phyloP scores from a whole-genome alignment of 2,888 invertebrate species.

The Dyspetes luteomarginatus region DNA sequence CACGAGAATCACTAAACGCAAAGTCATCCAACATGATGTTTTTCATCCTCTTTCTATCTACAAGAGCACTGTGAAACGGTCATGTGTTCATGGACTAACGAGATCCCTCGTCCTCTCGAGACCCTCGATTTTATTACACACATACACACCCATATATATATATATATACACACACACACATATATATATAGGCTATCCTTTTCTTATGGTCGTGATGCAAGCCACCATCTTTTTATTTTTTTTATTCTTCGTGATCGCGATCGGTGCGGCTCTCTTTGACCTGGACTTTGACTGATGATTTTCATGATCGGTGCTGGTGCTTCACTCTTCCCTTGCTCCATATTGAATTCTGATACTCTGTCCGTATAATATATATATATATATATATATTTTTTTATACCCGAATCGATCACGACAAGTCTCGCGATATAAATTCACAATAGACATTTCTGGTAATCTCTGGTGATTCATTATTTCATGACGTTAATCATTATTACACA shows the following conservation, averaged over 20 bases:
- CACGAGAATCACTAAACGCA: slow-evolving; percentile 43
- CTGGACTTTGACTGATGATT: slow-evolving; percentile 70
- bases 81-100: slow-evolving; percentile 44
- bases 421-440: neutral
- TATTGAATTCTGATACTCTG: neutral
- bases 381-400: slow-evolving; percentile 38
- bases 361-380: slow-evolving; percentile 34
- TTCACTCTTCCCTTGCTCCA: slow-evolving; percentile 13
- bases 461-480: slow-evolving; percentile 1
- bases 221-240: slow-evolving; percentile 31
- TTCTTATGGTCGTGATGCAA: slow-evolving; percentile 56
- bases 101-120: slow-evolving; percentile 27
- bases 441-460: neutral
- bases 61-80: slow-evolving; percentile 15
- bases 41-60: slow-evolving; percentile 18
- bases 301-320: slow-evolving; percentile 52
- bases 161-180: no score
- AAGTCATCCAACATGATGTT: slow-evolving; percentile 42
- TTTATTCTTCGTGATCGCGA: slow-evolving; percentile 45
- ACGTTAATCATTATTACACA: neutral
- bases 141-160: neutral
- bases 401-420: slow-evolving; percentile 49
- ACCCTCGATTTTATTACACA: slow-evolving; percentile 21
- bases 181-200: neutral
- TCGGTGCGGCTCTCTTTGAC: slow-evolving; percentile 65